Percentiles rank a stretch among this genome's conserved stretches.
Conservation (phyloP, 2,113 vertebrate species). For the Amazona vittata region DNA sequence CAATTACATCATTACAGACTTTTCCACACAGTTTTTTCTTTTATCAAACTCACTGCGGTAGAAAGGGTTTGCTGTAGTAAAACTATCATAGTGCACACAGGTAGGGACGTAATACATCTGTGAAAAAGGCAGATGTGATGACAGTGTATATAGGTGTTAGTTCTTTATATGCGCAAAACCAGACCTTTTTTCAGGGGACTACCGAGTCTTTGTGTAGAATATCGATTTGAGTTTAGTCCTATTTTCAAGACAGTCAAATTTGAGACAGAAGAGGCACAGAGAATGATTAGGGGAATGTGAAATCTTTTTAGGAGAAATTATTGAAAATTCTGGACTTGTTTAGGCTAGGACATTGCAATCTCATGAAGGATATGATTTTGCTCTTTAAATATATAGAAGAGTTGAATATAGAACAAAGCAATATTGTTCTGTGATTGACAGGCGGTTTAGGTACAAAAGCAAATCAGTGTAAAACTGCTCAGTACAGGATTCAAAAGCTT, state of each 20-base stretch:
- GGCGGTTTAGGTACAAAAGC: background rate
- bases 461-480: slow-evolving; percentile 7
- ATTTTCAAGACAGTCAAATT: background rate
- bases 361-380: background rate
- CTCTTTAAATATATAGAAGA: slow-evolving; percentile 1
- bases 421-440: background rate
- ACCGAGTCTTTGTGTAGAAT: background rate
- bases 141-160: background rate
- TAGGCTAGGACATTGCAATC: background rate
- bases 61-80: background rate
- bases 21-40: background rate
- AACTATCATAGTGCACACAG: background rate
- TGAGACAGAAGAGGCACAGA: background rate
- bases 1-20: background rate
- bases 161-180: background rate
- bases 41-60: background rate
- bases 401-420: background rate
- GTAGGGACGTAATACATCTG: background rate
- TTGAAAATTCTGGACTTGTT: slow-evolving; percentile 12
- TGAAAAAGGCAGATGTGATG: background rate
- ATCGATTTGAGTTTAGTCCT: background rate
- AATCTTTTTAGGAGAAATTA: background rate
- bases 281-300: background rate
- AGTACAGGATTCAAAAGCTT: background rate
- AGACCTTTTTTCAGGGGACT: background rate